Conservation (phyloP, 2,113 vertebrate genomes). For the Antechinus stuartii region DNA sequence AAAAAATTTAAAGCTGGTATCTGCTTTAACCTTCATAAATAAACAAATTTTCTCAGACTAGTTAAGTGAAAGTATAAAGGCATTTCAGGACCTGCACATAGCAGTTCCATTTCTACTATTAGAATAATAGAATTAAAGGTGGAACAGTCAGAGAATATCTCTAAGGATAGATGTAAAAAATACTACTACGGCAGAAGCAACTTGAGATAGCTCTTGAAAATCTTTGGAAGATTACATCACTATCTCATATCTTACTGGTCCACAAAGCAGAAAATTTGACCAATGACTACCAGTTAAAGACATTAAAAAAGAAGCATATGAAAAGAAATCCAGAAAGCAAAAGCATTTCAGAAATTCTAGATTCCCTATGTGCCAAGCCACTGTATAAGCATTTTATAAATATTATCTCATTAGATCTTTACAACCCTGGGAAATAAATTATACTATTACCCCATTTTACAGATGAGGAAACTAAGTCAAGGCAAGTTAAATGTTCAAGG, state of each 20-base stretch:
- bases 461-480: neutral
- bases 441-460: neutral
- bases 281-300: neutral
- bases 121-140: neutral
- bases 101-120: neutral
- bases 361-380: neutral
- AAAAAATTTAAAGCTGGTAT: neutral
- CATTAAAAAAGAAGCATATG: neutral
- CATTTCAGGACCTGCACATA: neutral
- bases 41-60: neutral
- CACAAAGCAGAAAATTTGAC: neutral
- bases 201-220: neutral
- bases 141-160: neutral
- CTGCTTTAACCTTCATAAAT: neutral
- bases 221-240: neutral
- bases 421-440: neutral
- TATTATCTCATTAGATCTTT: neutral
- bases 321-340: neutral
- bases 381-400: neutral
- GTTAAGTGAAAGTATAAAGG: neutral
- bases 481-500: neutral
- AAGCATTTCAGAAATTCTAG: neutral
- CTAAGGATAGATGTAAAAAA: neutral
- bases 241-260: neutral
- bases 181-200: neutral